A percentile compares a stretch with the other conserved stretches of the same genome.
Conservation (phyloP, 2,113 vertebrate species). For the Zosterops japonicus region DNA sequence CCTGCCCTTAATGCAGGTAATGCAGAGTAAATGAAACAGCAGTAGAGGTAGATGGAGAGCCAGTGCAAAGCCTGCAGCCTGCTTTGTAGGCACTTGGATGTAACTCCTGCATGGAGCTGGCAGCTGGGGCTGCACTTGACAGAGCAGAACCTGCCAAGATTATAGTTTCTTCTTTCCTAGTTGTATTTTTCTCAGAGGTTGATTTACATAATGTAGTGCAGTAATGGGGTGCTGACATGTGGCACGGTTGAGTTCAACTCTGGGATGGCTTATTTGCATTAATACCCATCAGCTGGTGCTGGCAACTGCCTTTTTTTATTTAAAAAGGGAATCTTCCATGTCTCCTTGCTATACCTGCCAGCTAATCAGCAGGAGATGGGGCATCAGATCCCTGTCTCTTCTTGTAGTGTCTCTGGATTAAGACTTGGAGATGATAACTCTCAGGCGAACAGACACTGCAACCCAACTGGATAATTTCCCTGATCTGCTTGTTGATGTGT, state of each 20-base stretch:
- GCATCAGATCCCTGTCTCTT: background rate
- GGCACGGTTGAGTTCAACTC: background rate
- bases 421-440: background rate
- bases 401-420: background rate
- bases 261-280: background rate
- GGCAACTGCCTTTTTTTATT: background rate
- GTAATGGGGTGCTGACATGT: background rate
- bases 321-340: background rate
- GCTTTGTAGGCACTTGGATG: background rate
- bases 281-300: background rate
- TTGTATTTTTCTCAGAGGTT: background rate
- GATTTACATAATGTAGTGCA: slow-evolving; percentile 7
- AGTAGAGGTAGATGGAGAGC: background rate
- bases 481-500: background rate
- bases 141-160: background rate
- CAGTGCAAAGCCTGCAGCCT: background rate
- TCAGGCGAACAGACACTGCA: background rate
- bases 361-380: background rate
- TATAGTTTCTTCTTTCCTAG: background rate
- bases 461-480: background rate
- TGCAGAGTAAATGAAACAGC: background rate
- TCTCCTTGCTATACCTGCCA: background rate
- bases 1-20: background rate
- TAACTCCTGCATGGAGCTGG: background rate
- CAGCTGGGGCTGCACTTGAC: background rate